phyloP scores from a whole-genome alignment of 2,888 invertebrate species.

The Cotesia congregata region DNA sequence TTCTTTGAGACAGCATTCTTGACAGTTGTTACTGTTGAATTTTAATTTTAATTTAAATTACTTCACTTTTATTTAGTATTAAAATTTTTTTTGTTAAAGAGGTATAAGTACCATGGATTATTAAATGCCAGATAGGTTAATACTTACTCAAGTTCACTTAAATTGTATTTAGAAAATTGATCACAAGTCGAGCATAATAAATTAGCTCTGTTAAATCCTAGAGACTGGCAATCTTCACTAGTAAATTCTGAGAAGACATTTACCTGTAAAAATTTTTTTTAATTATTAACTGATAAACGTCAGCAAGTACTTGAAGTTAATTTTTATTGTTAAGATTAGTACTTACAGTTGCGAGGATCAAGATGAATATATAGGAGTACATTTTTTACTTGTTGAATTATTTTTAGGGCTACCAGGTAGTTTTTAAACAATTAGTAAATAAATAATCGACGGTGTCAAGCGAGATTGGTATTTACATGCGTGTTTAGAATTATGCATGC shows the following conservation, averaged over 20 bases:
- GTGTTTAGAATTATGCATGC: neutral
- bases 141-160: constrained; percentile 75
- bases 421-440: neutral
- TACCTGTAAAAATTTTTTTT: constrained; percentile 38
- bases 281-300: neutral
- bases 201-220: constrained; percentile 90
- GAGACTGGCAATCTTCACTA: constrained; percentile 84
- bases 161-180: constrained; percentile 82
- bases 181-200: constrained; percentile 92
- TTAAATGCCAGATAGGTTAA: no score
- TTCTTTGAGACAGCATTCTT: constrained; percentile 86
- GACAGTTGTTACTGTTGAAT: constrained; percentile 76
- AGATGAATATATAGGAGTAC: neutral
- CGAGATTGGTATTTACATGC: neutral
- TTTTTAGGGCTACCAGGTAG: neutral
- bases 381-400: neutral
- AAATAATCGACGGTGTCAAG: neutral
- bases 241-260: constrained; percentile 74
- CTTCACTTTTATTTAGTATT: no score
- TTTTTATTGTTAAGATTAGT: neutral
- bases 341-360: neutral
- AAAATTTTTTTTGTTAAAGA: no score
- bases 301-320: neutral
- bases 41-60: constrained; percentile 4
- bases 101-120: neutral